Evolutionary conservation across 2,113 vertebrate species (phyloP), one percentile per base, ranked within the genome.

Genomic region (Candoia aspera): DNA sequence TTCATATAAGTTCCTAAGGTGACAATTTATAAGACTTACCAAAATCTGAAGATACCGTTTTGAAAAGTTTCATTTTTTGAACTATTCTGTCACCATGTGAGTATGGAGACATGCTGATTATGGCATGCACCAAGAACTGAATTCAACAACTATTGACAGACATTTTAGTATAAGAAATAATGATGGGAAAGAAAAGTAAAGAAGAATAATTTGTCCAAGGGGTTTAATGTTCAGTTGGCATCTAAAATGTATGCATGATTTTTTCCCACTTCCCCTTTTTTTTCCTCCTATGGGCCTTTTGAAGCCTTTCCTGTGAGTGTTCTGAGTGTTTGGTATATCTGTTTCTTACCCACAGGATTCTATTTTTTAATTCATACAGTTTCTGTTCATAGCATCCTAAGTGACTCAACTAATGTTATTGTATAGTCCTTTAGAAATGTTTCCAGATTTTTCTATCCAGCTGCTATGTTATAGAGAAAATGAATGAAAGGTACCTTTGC

Each of bases 261-360:
- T 3, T 90, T 68, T 37, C 88, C 29, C 23, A 42, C 23, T 19
- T 12, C 26, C 3, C 10, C 46, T 88, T 42, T 15, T 37, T 49
- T 1, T 49, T 37, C 68, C 57, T 19, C 15, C 85, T 17, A 90
- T 85, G 94, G 1, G 90, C 54, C 84, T 89, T 29, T 83, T 58
- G 73, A 90, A 92, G 90, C 93, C 94, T 88, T 86, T 46, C n/a
- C 0, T 59, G 37, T 93, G 92, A 90, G 90, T 12, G 84, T 84
- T 2, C 86, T 86, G 49, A 92, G 87, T 1, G 1, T 6, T 60
- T 73, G 54, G 26, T 79, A 8, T 73, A 24, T 64, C 19, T 64
- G 8, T n/a, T 37, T 90, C 57, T 33, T 57, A 57, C 17, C 3
- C 57, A 15, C 1, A 0, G 53, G 89, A 68, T 37, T 83, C 26